Conservation (phyloP, 2,113 vertebrate genomes). For the Serilophus lunatus region DNA sequence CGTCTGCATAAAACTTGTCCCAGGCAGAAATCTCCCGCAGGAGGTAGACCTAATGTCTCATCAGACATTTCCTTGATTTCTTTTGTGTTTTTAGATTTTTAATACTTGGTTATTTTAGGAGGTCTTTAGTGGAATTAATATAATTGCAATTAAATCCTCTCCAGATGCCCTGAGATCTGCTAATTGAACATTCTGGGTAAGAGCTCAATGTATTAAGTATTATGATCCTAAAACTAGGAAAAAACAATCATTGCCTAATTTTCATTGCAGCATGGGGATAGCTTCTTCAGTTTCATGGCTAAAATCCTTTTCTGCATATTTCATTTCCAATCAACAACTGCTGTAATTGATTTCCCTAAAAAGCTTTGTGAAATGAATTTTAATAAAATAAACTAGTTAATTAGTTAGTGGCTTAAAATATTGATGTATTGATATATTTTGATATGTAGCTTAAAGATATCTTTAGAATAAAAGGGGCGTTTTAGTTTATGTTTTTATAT, state of each 20-base stretch:
- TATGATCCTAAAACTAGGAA: not conserved
- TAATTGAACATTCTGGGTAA: conserved; percentile 2
- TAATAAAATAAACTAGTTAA: not conserved
- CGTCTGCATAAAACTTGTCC: not conserved
- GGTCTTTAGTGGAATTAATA: not conserved
- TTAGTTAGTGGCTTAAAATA: not conserved
- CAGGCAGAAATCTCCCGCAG: not conserved
- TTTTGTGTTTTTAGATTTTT: conserved; percentile 5
- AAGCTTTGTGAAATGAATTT: not conserved
- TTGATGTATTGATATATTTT: too few relatives aligned
- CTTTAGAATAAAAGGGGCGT: not conserved
- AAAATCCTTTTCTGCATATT: not conserved
- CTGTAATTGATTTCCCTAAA: not conserved
- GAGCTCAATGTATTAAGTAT: not conserved
- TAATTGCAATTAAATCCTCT: conserved; percentile 19
- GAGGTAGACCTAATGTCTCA: not conserved
- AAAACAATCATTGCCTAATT: not conserved
- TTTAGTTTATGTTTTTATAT: not conserved
- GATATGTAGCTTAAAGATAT: not conserved
- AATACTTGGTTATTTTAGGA: conserved; percentile 20
- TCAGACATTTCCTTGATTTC: not conserved
- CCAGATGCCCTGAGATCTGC: not conserved
- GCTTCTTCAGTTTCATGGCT: not conserved
- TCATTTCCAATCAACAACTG: not conserved
- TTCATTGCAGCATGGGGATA: not conserved